Evolutionary conservation across 2,113 vertebrate species (phyloP).

Genomic region (Triplophysa siluroides): DNA sequence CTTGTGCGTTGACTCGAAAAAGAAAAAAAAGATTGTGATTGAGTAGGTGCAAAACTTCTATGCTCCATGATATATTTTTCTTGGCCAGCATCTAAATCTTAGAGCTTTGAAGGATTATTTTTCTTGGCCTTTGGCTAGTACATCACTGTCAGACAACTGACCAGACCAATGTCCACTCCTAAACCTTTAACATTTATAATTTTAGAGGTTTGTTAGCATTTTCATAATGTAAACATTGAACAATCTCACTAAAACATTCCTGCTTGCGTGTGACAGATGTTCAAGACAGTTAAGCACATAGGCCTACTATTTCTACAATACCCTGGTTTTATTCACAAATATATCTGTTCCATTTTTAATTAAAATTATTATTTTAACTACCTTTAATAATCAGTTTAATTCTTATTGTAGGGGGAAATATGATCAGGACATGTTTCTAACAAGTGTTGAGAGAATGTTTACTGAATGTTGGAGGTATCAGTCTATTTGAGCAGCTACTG

Average conservation of each 20-base stretch:
- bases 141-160: conserved; percentile 17
- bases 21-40: conserved; percentile 31
- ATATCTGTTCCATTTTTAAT: too few species aligned
- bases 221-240: neutral
- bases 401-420: neutral
- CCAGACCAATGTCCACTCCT: neutral
- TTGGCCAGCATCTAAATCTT: conserved; percentile 33
- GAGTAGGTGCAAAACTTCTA: conserved; percentile 10
- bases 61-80: conserved; percentile 30
- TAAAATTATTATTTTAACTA: too few species aligned
- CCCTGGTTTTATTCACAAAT: neutral
- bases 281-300: too few species aligned
- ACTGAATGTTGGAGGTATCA: neutral
- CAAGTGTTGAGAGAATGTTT: neutral
- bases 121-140: conserved; percentile 36
- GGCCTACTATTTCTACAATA: neutral
- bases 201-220: neutral
- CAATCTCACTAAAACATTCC: neutral
- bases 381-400: too few species aligned
- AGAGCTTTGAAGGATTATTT: conserved; percentile 44
- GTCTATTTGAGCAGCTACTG: conserved; percentile 15
- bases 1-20: neutral
- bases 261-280: too few species aligned
- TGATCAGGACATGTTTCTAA: neutral
- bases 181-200: neutral